Base-by-base conservation (phyloP, 2,797 vertebrate genomes). In the Echiichthys vipera region DNA sequence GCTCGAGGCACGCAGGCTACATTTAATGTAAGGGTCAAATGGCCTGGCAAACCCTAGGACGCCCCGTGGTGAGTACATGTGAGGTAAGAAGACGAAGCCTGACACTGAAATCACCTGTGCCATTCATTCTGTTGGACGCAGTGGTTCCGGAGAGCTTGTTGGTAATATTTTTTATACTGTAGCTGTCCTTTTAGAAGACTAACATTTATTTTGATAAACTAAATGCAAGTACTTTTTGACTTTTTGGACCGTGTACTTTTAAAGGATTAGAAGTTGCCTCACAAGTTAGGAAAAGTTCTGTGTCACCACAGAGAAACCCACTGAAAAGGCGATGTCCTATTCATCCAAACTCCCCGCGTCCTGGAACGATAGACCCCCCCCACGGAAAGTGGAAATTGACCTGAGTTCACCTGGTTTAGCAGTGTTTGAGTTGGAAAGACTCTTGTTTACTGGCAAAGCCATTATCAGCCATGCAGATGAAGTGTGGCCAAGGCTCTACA, bases 401-500 rank as follows among this genome's bases (percentile, higher is more conserved):
- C 84, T 93, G 50, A 92, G 82, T 32, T 96, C 95, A 25, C 95
- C 96, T 36, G 94, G 94, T 65, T 92, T 97, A 86, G 97, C 95
- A 0, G 93, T 98, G 81, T 91, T 94, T 4, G 96, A 97, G 80
- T 63, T 98, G 61, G 97, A 98, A 80, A 90, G 92, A 72, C 90
- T 98, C 22, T 89, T 98, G 15, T 96, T 95, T 75, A 96, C 96
- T 0, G 97, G 96, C 2, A 98, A 95, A 89, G 92, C 92, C 0
- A 95, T 95, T 84, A 94, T 93, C 73, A 95, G 95, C 70, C 96
- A 97, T 5, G 96, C 95, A 0, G 95, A 98, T 2, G 96, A 98
- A 87, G 97, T 99, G 71, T 98, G 96, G 96, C 96, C 96, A 0
- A 93, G 93, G 71, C 95, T 99, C 85, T 98, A 97, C 90, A 94